phyloP scores from a whole-genome alignment of 2,113 vertebrate genomes.

The Uria aalge region DNA sequence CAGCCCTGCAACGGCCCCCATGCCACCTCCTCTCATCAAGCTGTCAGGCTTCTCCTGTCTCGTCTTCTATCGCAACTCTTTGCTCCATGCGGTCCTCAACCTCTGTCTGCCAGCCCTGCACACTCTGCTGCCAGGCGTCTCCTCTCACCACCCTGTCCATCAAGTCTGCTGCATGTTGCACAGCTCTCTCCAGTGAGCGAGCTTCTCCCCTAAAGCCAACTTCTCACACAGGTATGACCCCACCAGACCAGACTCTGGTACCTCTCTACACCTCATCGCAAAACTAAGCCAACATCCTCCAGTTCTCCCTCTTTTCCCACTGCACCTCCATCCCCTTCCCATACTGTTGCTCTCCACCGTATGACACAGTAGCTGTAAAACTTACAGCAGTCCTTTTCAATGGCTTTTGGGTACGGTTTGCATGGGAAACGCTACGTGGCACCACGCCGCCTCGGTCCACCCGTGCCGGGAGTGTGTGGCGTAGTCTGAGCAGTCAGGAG shows the following conservation, averaged over 20 bases:
- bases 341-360: neutral
- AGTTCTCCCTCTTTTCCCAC: neutral
- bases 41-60: neutral
- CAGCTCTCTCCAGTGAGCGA: neutral
- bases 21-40: neutral
- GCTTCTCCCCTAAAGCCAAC: neutral
- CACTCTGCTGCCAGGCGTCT: neutral
- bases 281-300: neutral
- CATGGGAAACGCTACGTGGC: accelerated
- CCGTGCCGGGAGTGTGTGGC: neutral
- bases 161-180: neutral
- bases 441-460: accelerated
- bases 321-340: neutral
- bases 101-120: neutral
- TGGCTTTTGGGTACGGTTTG: neutral
- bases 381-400: neutral
- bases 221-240: no score
- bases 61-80: neutral
- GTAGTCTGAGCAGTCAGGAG: neutral
- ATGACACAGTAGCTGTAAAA: neutral
- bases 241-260: neutral
- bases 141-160: neutral
- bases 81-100: neutral
- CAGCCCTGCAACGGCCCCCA: neutral
- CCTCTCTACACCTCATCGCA: neutral